Evolutionary conservation across 2,888 invertebrate genomes (phyloP).

Genomic region (Phania funesta): DNA sequence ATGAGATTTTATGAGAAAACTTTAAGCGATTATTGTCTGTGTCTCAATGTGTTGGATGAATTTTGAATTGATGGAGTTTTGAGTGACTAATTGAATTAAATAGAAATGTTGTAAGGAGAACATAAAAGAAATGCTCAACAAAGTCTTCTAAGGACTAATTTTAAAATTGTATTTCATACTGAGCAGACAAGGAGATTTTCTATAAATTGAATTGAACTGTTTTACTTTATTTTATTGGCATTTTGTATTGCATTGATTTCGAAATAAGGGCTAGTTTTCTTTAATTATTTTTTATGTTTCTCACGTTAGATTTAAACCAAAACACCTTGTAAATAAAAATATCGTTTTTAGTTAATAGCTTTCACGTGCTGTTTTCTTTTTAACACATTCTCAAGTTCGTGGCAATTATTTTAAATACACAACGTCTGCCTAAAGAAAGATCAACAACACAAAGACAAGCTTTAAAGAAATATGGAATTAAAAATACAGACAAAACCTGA

Average conservation of each 20-base stretch:
- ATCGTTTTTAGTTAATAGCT: not conserved
- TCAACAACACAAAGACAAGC: not conserved
- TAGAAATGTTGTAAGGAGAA: too few species aligned
- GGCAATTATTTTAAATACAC: slow-evolving; percentile 40
- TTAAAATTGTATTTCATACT: too few species aligned
- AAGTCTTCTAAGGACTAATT: too few species aligned
- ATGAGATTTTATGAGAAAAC: slow-evolving; percentile 27
- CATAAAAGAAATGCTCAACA: too few species aligned
- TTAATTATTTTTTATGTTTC: too few species aligned
- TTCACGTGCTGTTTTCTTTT: slow-evolving; percentile 7
- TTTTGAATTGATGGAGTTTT: slow-evolving; percentile 35
- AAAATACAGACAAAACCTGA: not conserved
- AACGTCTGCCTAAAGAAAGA: not conserved
- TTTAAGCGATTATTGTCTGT: slow-evolving; percentile 9
- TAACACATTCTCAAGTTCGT: slow-evolving; percentile 45
- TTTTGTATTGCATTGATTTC: too few species aligned
- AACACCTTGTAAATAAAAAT: not conserved
- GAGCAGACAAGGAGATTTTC: too few species aligned
- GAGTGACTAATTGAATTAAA: not conserved
- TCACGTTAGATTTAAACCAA: not conserved
- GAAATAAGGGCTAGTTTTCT: too few species aligned
- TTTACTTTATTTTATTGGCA: too few species aligned
- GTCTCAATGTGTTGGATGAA: not conserved
- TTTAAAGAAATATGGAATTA: too few species aligned
- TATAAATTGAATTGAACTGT: too few species aligned